Evolutionary conservation across 2,888 invertebrate genomes (phyloP), one percentile per base, ranked within the genome.

Genomic region (Quadroppia sp.): DNA sequence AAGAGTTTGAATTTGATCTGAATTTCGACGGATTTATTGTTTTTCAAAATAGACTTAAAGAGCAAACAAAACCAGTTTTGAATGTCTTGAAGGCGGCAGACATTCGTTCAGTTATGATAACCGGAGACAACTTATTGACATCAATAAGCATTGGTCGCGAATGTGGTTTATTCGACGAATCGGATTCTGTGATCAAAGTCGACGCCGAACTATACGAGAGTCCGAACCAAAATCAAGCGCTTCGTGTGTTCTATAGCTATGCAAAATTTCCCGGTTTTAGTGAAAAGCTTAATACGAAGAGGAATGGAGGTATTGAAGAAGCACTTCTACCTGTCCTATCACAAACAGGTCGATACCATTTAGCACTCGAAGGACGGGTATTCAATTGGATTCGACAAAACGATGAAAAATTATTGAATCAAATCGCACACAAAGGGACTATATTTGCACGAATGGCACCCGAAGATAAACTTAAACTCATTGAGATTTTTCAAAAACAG

Each of bases 91-190:
- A 88, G 77, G 86, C 89, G 13, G 98, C 99, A 0, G 87, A 89
- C 79, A 92, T 99, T 73, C 87, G 92, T 72, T 90, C 91, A 3
- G 88, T 96, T n/a, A 99, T 99, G 98, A 92, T 98, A 7, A 99
- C 98, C 45, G 97, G 90, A 89, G 79, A 80, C 80, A 75, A 72
- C 69, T 40, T 97, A 81, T 84, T 94, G 78, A 97, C 97, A 0
- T 96, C 95, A 0, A 86, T 95, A 70, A 94, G 94, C 79, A 96
- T 97, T 15, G 95, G 94, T 0, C 86, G 89, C 71, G 92, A 94
- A 80, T 96, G 95, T 82, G 91, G 90, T 0, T 92, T 97, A 79
- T 86, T 97, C 0, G 86, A 84, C 23, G 82, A 83, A 1, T 82
- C 82, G 2, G 86, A 86, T 75, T 83, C 85, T 11, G 86, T 88